Percentiles rank a stretch among this genome's conserved stretches.
These are phyloP conservation scores for Porites lutea DNA, from an alignment of 64 coral and sea anemone species.

Conservation along the genomic window DNA sequence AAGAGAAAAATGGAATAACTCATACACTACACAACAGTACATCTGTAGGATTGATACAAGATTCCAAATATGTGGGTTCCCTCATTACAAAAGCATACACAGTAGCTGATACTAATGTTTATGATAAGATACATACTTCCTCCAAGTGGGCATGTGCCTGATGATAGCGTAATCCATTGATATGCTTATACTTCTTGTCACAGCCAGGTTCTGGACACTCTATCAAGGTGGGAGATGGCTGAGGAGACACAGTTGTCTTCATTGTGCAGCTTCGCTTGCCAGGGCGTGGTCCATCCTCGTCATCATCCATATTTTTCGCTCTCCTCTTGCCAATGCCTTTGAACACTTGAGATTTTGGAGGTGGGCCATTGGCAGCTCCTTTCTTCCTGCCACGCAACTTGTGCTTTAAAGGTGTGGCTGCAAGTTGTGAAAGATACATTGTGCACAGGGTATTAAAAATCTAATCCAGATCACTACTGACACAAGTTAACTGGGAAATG, in stretches of 20 bases:
- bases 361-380: constrained; percentile 47
- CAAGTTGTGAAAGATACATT: neutral
- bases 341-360: constrained; percentile 58
- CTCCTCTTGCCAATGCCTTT: constrained; percentile 63
- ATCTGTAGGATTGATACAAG: too few species aligned
- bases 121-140: constrained; percentile 51
- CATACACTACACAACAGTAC: too few species aligned
- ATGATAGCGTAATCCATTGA: constrained; percentile 97
- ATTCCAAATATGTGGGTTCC: too few species aligned
- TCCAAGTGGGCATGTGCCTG: constrained; percentile 98
- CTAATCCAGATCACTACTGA: too few species aligned
- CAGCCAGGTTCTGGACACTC: constrained; percentile 97
- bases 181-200: constrained; percentile 98
- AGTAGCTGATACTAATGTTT: too few species aligned
- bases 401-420: constrained; percentile 85
- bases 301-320: constrained; percentile 85
- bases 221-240: constrained; percentile 92
- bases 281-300: constrained; percentile 86
- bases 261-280: constrained; percentile 95
- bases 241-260: constrained; percentile 85
- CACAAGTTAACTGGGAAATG: too few species aligned
- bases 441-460: too few species aligned
- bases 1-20: too few species aligned
- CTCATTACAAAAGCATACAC: too few species aligned
- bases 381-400: constrained; percentile 89